Evolutionary conservation across 1,140 invertebrate species (phyloP), one percentile per base, ranked within the genome.

Genomic region (Apis florea): DNA sequence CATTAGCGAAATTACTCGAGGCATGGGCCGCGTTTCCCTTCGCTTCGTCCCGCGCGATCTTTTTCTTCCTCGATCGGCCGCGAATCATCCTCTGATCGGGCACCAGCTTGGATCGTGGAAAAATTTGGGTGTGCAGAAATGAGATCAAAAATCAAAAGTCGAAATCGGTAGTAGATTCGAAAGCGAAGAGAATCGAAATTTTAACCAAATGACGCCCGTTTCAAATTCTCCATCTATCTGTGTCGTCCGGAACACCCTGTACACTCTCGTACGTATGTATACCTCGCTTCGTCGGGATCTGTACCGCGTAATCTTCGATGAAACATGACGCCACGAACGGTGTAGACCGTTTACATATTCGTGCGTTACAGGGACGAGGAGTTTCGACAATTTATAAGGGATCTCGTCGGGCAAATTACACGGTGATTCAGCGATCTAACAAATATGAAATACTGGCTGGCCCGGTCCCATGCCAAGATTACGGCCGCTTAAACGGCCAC

Each of bases 1-100:
- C 90, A 91, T 91, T 91, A 91, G 90, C 90, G 86, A 91, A 92
- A 91, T 91, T 91, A 90, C 90, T 91, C 87, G 69, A n/a, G n/a
- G 84, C 86, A 83, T 80, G 88, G 85, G 89, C 54, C 84, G 78
- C 86, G 82, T 74, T 70, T 49, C 47, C 67, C 73, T 53, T 26
- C 63, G 59, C 40, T 10, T 24, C 24, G 69, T 49, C 24, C 86
- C 56, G 56, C 59, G 24, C 77, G 51, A 83, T 64, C 72, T 84
- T 89, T 77, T 85, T 79, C 71, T 86, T 83, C 79, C 69, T 68
- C 80, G 64, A 86, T 82, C 80, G 71, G 81, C 77, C 68, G 59
- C 53, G 49, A 56, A 66, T 56, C 84, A 6, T 56, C 59, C 51
- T 40, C 31, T 54, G 31, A 83, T 51, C 59, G 51, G n/a, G 47